Base-by-base conservation (phyloP, 23 tunicate genomes). In the Aplidium turbinatum region DNA sequence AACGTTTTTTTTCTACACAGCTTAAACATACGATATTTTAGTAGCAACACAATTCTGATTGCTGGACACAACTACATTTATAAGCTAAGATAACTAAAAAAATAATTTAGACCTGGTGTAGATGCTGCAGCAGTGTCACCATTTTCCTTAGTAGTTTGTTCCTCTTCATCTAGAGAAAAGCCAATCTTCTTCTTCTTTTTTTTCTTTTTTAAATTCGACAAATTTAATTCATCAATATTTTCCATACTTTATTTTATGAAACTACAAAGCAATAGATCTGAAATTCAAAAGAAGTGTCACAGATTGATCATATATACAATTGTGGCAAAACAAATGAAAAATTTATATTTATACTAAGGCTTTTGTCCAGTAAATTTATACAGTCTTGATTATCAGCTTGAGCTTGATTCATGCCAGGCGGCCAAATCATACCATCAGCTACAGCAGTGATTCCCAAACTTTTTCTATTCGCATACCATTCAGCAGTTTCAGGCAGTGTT, bases 181-280 rank as follows among this genome's bases (percentile, higher is more conserved):
- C 51, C 58, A 1, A 55, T 77, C 65, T 82, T 78, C 36, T 62
- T 78, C 67, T 85, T 85, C 72, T 85, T 85, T 53, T 85, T 85
- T 54, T 77, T 85, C 58, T 85, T 85, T 67, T 84, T 84, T 24
- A 82, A 30, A 11, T 25, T 53, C 21, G 75, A 75, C 26, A 66
- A 36, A 28, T 38, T 51, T 13, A 66, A 28, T 36, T 66, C 72
- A 3, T 66, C 72, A 18, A 16, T 42, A 16, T 66, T 51, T n/a
- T 35, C 72, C 7, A 61, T 32, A 30, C 9, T 9, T 30, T 61
- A 16, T 9, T 42, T 16, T 42, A 42, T n/a, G n/a, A n/a, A n/a
- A n/a, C 60, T 54, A 25, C 19, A 54, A 54, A 11, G 23, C 60
- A 54, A 54, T 11, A 11, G 23, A 11, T 11, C 4, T 54, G 22